Evolutionary conservation across 2,113 vertebrate species (phyloP).

Genomic region (Arenaria interpres): DNA sequence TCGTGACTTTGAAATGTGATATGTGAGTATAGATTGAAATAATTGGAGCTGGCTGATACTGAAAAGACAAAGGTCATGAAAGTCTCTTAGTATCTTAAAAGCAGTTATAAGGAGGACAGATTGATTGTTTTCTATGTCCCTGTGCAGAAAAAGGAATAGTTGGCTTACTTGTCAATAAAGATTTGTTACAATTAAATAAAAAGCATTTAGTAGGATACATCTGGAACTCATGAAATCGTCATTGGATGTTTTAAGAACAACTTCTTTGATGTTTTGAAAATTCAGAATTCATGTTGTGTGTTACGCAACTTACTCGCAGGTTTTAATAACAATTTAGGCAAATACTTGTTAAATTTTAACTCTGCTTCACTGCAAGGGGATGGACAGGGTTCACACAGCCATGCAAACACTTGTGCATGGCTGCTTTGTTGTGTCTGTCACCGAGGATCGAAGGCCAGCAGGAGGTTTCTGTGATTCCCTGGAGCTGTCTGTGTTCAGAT

Average conservation of each 20-base stretch:
- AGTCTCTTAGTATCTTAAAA: background rate
- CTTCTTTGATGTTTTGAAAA: background rate
- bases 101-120: background rate
- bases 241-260: background rate
- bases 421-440: background rate
- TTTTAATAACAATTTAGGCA: background rate
- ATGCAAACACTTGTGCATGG: background rate
- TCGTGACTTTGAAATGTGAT: background rate
- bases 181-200: background rate
- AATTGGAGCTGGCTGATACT: background rate
- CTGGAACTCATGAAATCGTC: background rate
- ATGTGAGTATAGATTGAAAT: background rate
- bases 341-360: background rate
- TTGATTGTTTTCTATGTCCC: background rate
- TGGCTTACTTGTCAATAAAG: background rate
- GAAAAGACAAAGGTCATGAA: background rate
- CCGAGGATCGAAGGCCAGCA: background rate
- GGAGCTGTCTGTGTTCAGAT: background rate
- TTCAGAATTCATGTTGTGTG: background rate
- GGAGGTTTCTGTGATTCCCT: background rate
- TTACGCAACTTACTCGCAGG: background rate
- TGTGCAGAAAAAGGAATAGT: background rate
- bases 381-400: background rate
- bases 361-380: background rate
- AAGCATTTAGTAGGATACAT: background rate